Evolutionary conservation across 2,888 invertebrate genomes (phyloP).

Genomic region (Malthinus flaveolus): DNA sequence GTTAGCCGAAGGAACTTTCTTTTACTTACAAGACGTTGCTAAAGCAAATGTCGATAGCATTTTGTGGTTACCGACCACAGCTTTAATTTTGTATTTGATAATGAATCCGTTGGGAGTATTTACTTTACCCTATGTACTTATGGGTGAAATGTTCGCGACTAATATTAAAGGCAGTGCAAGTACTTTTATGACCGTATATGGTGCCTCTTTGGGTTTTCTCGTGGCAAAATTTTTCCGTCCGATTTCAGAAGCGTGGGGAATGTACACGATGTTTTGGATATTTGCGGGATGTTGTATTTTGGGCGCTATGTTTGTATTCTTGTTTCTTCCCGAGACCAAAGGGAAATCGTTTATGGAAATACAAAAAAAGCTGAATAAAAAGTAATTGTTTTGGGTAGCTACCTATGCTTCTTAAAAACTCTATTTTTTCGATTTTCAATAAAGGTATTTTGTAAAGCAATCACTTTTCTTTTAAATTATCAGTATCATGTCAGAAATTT

Average conservation of each 20-base stretch:
- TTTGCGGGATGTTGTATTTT: background rate
- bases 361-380: background rate
- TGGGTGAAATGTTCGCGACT: conserved; percentile 66
- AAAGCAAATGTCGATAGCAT: conserved; percentile 50
- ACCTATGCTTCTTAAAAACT: too few relatives aligned
- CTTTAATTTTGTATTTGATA: conserved; percentile 61
- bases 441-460: too few relatives aligned
- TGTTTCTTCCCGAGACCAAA: conserved; percentile 10
- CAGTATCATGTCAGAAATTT: too few relatives aligned
- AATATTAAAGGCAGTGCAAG: conserved; percentile 59
- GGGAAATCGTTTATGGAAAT: conserved; percentile 6
- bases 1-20: conserved; percentile 59
- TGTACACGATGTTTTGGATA: conserved; percentile 7
- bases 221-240: conserved; percentile 48
- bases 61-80: conserved; percentile 59
- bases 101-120: conserved; percentile 64
- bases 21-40: conserved; percentile 57
- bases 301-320: background rate
- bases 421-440: too few relatives aligned
- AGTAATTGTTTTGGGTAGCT: too few relatives aligned
- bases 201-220: conserved; percentile 24
- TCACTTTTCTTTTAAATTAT: too few relatives aligned
- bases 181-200: background rate
- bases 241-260: background rate
- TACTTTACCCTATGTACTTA: conserved; percentile 64